phyloP scores from a whole-genome alignment of 2,888 invertebrate species.

The Pocota personata region DNA sequence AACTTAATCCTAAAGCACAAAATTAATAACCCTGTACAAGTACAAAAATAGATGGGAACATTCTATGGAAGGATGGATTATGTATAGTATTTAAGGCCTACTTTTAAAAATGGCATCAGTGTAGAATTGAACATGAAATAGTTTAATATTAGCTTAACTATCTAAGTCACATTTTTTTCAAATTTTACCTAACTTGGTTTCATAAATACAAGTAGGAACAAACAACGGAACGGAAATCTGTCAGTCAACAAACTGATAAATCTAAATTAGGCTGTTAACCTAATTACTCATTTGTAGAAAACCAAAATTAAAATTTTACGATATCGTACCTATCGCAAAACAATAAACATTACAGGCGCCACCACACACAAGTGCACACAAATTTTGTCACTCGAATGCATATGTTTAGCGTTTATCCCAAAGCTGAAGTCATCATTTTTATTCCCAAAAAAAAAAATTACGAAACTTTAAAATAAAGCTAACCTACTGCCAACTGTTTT shows the following conservation, averaged over 20 bases:
- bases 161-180: too few species aligned
- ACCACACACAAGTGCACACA: background rate
- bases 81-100: too few species aligned
- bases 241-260: background rate
- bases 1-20: too few species aligned
- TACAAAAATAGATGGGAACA: too few species aligned
- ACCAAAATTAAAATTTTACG: background rate
- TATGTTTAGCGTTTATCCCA: conserved; percentile 5
- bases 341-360: background rate
- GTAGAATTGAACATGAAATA: too few species aligned
- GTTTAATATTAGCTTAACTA: too few species aligned
- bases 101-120: too few species aligned
- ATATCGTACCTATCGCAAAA: background rate
- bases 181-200: background rate
- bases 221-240: background rate
- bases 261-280: background rate
- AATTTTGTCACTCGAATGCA: conserved; percentile 9
- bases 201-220: background rate
- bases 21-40: too few species aligned
- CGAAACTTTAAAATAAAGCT: conserved; percentile 5
- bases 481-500: conserved; percentile 15
- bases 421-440: conserved; percentile 11
- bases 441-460: background rate
- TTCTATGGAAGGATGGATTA: too few species aligned
- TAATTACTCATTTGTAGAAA: background rate